Percentiles rank a stretch among this genome's conserved stretches.
phyloP scores from a whole-genome alignment of 2,797 vertebrate genomes.

The Chaetodon trifasciatus region DNA sequence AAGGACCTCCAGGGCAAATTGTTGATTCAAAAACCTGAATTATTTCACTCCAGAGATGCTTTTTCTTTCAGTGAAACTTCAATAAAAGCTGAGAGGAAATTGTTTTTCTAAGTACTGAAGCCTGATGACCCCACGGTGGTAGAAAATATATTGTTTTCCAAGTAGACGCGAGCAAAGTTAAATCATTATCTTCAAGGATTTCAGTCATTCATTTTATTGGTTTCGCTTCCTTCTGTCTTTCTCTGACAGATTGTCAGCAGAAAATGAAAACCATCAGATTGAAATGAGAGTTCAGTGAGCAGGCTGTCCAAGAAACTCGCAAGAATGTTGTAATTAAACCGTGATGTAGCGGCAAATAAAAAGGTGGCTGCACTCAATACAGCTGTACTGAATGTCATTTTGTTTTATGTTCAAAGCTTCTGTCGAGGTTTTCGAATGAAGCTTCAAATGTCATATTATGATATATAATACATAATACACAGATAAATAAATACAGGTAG shows the following conservation, averaged over 20 bases:
- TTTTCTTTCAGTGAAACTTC: conserved; percentile 23
- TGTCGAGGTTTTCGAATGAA: no score
- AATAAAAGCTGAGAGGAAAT: conserved; percentile 29
- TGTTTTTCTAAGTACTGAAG: conserved; percentile 3
- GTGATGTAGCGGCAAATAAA: not conserved
- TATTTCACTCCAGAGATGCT: conserved; percentile 26
- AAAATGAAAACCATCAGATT: conserved; percentile 25
- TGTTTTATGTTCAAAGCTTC: no score
- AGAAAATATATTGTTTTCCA: conserved; percentile 1
- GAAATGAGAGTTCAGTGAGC: conserved; percentile 9
- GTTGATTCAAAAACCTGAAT: conserved; percentile 44
- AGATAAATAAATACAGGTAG: no score
- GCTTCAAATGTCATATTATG: no score
- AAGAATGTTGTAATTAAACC: not conserved
- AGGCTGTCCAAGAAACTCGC: not conserved
- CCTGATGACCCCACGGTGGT: not conserved
- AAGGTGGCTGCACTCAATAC: not conserved
- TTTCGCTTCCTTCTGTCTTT: conserved; percentile 20
- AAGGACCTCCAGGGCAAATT: conserved; percentile 19
- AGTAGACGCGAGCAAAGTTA: conserved; percentile 10
- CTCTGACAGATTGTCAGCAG: conserved; percentile 11
- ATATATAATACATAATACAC: no score
- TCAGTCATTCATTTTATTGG: conserved; percentile 26
- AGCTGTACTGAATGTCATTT: no score
- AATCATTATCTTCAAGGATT: conserved; percentile 13